Conservation (phyloP, 2,888 invertebrate genomes). For the Torymus texanus region DNA sequence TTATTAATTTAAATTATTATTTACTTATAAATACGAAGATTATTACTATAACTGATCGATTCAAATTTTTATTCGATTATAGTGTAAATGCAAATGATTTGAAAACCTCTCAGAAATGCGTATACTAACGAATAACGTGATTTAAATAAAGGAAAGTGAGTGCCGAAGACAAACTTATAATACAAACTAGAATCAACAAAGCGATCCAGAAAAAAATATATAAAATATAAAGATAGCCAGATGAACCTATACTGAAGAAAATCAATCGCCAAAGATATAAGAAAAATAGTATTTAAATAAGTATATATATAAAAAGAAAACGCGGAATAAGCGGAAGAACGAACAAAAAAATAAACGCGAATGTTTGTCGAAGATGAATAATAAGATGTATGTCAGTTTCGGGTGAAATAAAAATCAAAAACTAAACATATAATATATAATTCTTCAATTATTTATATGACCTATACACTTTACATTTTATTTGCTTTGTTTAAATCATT, state of each 20-base stretch:
- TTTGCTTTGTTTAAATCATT: too few relatives aligned
- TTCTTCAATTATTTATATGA: too few relatives aligned
- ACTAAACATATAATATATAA: not conserved
- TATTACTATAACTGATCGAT: too few relatives aligned
- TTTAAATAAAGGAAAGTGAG: constrained; percentile 27
- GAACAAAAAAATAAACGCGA: constrained; percentile 2
- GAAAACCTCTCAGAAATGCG: constrained; percentile 2
- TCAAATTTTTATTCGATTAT: too few relatives aligned
- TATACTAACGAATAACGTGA: constrained; percentile 11
- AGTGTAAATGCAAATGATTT: not conserved
- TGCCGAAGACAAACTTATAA: constrained; percentile 17
- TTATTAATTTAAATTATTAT: too few relatives aligned
- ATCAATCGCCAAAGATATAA: not conserved
- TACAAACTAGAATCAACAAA: constrained; percentile 23
- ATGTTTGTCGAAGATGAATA: not conserved
- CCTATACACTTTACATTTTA: too few relatives aligned
- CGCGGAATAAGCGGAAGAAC: not conserved
- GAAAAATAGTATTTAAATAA: constrained; percentile 5
- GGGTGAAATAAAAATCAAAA: constrained; percentile 30
- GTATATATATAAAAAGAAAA: not conserved
- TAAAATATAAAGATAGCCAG: constrained; percentile 10
- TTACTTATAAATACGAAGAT: too few relatives aligned
- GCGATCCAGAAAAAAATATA: constrained; percentile 21
- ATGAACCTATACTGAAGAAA: constrained; percentile 7
- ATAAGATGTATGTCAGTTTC: not conserved